These are phyloP conservation scores for Nautilus pompilius DNA, from an alignment of 1,140 invertebrate genomes.

Conservation along the genomic window DNA sequence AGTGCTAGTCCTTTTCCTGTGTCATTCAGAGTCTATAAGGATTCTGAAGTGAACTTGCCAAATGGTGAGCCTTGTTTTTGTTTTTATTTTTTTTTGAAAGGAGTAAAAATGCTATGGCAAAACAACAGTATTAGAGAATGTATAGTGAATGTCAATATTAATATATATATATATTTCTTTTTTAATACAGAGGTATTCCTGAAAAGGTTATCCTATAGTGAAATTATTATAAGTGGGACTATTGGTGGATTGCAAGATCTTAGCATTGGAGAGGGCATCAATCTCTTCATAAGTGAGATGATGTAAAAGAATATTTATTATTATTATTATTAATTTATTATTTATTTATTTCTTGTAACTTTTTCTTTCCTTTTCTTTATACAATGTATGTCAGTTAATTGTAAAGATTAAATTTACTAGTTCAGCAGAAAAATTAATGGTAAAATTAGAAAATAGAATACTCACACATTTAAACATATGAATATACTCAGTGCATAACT, in stretches of 20 bases:
- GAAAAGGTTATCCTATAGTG: conserved; percentile 23
- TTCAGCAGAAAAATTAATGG: too few relatives aligned
- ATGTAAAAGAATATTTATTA: too few relatives aligned
- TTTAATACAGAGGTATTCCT: conserved; percentile 25
- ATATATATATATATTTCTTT: neutral
- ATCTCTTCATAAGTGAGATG: conserved; percentile 28
- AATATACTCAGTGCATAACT: too few relatives aligned
- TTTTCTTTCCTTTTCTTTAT: too few relatives aligned
- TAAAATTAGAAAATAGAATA: too few relatives aligned
- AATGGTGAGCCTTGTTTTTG: conserved; percentile 15
- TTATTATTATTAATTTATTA: too few relatives aligned
- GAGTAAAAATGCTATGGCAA: neutral
- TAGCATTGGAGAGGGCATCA: conserved; percentile 29
- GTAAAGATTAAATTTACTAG: too few relatives aligned
- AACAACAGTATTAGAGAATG: too few relatives aligned
- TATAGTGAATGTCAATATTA: neutral
- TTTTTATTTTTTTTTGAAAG: neutral
- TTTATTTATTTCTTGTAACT: too few relatives aligned
- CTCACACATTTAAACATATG: too few relatives aligned
- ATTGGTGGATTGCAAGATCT: conserved; percentile 31
- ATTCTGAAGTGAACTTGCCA: conserved; percentile 25
- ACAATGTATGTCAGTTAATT: too few relatives aligned
- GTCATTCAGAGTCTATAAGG: conserved; percentile 33
- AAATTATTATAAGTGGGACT: conserved; percentile 29
- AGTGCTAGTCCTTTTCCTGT: conserved; percentile 34